Conservation (phyloP, 2,888 invertebrate species). For the Coenonympha glycerion region DNA sequence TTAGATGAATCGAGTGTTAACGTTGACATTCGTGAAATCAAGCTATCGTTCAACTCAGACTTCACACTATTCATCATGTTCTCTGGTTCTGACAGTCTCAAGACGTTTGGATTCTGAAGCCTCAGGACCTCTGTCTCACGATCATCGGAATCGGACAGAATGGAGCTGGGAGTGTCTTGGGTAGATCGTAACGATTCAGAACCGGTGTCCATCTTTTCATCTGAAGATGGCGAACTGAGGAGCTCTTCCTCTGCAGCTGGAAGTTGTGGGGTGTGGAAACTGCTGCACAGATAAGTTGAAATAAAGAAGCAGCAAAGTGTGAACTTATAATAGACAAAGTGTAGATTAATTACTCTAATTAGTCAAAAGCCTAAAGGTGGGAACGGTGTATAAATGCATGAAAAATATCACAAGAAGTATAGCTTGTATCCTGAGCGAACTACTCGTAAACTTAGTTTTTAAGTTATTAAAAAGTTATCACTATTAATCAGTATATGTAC, state of each 20-base stretch:
- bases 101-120: conserved; percentile 50
- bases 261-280: conserved; percentile 41
- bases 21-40: conserved; percentile 46
- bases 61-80: conserved; percentile 28
- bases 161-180: conserved; percentile 61
- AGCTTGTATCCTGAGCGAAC: too few species aligned
- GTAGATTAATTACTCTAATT: too few species aligned
- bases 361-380: too few species aligned
- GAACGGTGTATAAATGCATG: too few species aligned
- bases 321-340: too few species aligned
- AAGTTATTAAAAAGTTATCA: too few species aligned
- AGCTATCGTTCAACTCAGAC: conserved; percentile 29
- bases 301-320: too few species aligned
- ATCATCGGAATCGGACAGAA: conserved; percentile 58
- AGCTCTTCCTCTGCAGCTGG: conserved; percentile 45
- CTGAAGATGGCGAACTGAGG: conserved; percentile 59
- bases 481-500: too few species aligned
- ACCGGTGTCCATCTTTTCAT: conserved; percentile 70
- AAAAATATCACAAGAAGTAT: too few species aligned
- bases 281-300: conserved; percentile 38
- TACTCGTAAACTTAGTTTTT: too few species aligned
- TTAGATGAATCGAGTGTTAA: conserved; percentile 41
- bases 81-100: conserved; percentile 34
- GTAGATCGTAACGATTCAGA: conserved; percentile 58
- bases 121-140: conserved; percentile 48